These are phyloP conservation scores for Polydrusus cervinus DNA, from an alignment of 2,888 invertebrate genomes.

Conservation along the genomic window DNA sequence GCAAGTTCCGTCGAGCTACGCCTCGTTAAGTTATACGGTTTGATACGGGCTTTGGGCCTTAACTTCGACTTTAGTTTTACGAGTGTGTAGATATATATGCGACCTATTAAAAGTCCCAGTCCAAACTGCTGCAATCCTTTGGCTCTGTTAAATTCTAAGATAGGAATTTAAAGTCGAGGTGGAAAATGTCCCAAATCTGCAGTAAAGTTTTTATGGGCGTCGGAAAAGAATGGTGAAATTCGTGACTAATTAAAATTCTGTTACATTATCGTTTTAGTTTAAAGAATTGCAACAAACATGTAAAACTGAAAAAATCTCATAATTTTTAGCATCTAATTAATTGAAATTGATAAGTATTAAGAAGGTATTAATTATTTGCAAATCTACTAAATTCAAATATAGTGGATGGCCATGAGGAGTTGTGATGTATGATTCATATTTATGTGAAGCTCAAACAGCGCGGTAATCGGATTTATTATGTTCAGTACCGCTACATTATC, in stretches of 20 bases:
- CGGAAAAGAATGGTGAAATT: background rate
- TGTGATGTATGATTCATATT: no score
- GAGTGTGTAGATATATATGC: slow-evolving; percentile 54
- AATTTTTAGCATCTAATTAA: no score
- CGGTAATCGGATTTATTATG: no score
- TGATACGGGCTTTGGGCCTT: slow-evolving; percentile 60
- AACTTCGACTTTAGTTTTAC: slow-evolving; percentile 60
- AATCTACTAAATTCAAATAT: no score
- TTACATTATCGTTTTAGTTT: background rate
- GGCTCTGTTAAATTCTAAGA: slow-evolving; percentile 29
- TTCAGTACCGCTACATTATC: no score
- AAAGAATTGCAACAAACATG: background rate
- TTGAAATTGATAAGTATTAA: no score
- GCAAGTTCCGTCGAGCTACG: slow-evolving; percentile 37
- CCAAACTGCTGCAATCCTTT: slow-evolving; percentile 41
- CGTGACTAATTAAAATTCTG: slow-evolving; percentile 18
- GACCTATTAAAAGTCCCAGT: slow-evolving; percentile 41
- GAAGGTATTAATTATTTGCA: no score
- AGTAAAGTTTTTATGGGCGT: slow-evolving; percentile 24
- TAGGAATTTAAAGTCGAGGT: slow-evolving; percentile 28
- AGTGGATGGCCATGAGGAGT: no score
- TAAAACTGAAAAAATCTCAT: background rate
- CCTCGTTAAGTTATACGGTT: slow-evolving; percentile 58
- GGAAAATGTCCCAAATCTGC: slow-evolving; percentile 20
- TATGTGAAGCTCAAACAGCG: no score